Conservation (phyloP, 1,140 invertebrate species). For the Helicoverpa armigera region DNA sequence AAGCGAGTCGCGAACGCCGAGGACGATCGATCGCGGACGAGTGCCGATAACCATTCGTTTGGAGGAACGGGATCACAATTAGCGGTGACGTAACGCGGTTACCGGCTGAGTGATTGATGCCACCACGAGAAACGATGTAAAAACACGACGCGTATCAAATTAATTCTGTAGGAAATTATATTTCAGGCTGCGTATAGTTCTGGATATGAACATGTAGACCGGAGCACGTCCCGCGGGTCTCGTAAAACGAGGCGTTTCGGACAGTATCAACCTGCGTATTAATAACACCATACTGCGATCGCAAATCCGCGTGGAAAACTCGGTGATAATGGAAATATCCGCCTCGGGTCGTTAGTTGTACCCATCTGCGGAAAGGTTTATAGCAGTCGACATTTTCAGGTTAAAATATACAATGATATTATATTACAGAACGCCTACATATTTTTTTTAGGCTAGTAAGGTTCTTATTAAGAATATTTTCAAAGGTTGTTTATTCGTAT, state of each 20-base stretch:
- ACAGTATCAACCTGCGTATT: constrained; percentile 30
- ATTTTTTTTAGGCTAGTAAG: neutral
- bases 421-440: neutral
- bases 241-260: constrained; percentile 14
- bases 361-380: constrained; percentile 27
- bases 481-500: neutral
- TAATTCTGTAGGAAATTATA: constrained; percentile 27
- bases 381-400: constrained; percentile 20
- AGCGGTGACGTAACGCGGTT: constrained; percentile 77
- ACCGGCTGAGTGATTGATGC: constrained; percentile 78
- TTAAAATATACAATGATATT: constrained; percentile 15
- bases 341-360: constrained; percentile 31
- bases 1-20: constrained; percentile 51
- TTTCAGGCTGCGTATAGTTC: constrained; percentile 22
- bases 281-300: constrained; percentile 35
- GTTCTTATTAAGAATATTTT: neutral
- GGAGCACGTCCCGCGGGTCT: constrained; percentile 9
- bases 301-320: constrained; percentile 31
- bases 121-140: constrained; percentile 22
- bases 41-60: constrained; percentile 64
- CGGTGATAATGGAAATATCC: constrained; percentile 35
- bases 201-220: neutral
- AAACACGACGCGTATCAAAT: constrained; percentile 37
- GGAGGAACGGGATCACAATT: constrained; percentile 76
- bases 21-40: constrained; percentile 71